Percentiles rank a stretch among this genome's conserved stretches.
Evolutionary conservation across 2,797 vertebrate species (phyloP).

Genomic region (Falco concolor): DNA sequence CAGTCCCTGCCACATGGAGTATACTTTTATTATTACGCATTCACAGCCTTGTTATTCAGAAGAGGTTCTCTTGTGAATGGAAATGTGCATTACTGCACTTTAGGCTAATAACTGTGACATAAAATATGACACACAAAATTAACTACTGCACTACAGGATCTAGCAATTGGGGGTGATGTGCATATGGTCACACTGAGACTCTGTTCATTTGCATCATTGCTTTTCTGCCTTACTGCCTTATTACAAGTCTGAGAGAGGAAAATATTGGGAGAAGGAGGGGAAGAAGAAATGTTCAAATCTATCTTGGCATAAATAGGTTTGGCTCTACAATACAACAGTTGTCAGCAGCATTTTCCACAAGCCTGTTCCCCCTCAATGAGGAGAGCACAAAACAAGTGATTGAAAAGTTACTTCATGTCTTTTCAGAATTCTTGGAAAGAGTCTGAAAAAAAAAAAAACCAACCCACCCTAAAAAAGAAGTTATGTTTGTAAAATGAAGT

Average conservation of each 20-base stretch:
- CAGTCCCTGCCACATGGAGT: background rate
- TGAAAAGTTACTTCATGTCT: background rate
- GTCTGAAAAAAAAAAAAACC: background rate
- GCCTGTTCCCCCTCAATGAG: background rate
- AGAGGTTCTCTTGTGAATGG: constrained; percentile 14
- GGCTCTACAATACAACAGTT: constrained; percentile 11
- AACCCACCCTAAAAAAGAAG: background rate
- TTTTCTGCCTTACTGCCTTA: constrained; percentile 9
- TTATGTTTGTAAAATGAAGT: background rate
- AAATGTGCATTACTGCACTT: constrained; percentile 11
- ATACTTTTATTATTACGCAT: constrained; percentile 23
- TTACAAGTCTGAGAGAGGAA: background rate
- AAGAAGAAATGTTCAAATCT: background rate
- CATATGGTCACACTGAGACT: background rate
- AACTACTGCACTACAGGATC: background rate
- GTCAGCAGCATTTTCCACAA: background rate
- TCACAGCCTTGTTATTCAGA: background rate
- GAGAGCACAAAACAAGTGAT: background rate
- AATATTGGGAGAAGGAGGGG: background rate
- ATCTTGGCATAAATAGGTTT: background rate
- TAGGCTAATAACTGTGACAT: constrained; percentile 18
- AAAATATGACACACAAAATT: constrained; percentile 32
- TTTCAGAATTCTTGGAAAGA: constrained; percentile 19
- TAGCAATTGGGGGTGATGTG: background rate
- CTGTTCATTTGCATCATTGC: background rate